phyloP scores from a whole-genome alignment of 2,797 vertebrate species.

The Sebastes nivosus region DNA sequence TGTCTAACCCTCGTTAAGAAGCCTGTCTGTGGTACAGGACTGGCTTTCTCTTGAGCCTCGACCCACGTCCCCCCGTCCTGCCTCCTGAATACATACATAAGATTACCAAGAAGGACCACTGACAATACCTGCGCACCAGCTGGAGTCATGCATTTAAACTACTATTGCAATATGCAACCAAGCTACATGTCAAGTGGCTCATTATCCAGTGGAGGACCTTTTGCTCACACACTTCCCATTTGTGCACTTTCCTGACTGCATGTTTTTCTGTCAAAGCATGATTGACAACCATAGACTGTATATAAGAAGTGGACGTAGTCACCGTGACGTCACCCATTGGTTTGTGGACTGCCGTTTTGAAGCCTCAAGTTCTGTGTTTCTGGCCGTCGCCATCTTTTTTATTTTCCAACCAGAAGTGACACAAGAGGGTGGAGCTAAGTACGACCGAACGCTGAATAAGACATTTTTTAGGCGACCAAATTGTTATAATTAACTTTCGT shows the following conservation, averaged over 20 bases:
- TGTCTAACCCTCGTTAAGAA: constrained; percentile 49
- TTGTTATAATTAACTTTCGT: too few relatives aligned
- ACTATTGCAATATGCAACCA: not conserved
- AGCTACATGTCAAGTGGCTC: not conserved
- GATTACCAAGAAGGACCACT: not conserved
- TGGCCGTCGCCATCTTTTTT: too few relatives aligned
- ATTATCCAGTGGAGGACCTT: not conserved
- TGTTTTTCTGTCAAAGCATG: not conserved
- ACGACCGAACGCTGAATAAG: too few relatives aligned
- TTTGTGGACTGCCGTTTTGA: too few relatives aligned
- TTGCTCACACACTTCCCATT: not conserved
- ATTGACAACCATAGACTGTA: not conserved
- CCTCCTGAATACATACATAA: not conserved
- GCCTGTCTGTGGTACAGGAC: constrained; percentile 3
- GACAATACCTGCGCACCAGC: not conserved
- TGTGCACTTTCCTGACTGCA: not conserved
- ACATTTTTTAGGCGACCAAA: too few relatives aligned
- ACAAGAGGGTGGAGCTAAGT: too few relatives aligned
- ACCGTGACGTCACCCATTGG: too few relatives aligned
- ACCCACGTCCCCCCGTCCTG: not conserved
- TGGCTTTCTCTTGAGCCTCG: constrained; percentile 2
- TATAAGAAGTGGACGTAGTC: too few relatives aligned
- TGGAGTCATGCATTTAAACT: not conserved
- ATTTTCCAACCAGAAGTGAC: too few relatives aligned
- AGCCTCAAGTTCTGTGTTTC: too few relatives aligned